Evolutionary conservation across 2,888 invertebrate genomes (phyloP), one percentile per base, ranked within the genome.

Genomic region (Oxycera nigricornis): DNA sequence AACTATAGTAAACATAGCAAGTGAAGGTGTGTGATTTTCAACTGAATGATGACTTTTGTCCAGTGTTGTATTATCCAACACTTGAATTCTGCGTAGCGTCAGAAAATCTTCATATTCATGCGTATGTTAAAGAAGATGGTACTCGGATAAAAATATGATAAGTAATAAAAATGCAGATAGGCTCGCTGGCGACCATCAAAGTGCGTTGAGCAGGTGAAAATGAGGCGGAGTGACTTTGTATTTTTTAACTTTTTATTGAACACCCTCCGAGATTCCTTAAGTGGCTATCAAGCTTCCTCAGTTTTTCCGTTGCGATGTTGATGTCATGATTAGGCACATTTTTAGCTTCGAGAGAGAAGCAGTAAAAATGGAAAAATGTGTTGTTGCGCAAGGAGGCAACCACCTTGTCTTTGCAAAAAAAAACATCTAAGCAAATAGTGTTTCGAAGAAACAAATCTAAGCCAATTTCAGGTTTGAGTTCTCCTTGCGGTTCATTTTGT

Each of bases 231-330:
- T 67, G 67, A 41, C 67, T 39, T 67, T 26, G n/a, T 41, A 41
- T 46, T 67, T 46, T 57, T 41, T 11, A 67, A 67, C 26, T 67
- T 67, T 31, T 67, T 67, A 67, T 41, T 67, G 41, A 41, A 46
- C 41, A 24, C 39, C 17, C 11, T 41, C 17, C n/a, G 26, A 67
- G 41, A 67, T 67, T 67, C 28, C 41, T 17, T 22, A 26, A 41
- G 20, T 46, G 41, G 7, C 67, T 9, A 68, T 52, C 39, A 26
- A 30, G 52, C 68, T 68, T 52, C 68, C 50, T 68, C 50, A 68
- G 30, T 52, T 67, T 50, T 52, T 39, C 20, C 52, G 20, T 4
- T 30, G 46, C 28, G 17, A 50, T 17, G 30, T 30, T 50, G 68
- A n/a, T 68, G 14, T 50, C 50, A 30, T 52, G 52, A 68, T 68